A percentile compares a stretch with the other conserved stretches of the same genome.
Conservation (phyloP, 1,140 invertebrate genomes). For the Megalopta genalis region DNA sequence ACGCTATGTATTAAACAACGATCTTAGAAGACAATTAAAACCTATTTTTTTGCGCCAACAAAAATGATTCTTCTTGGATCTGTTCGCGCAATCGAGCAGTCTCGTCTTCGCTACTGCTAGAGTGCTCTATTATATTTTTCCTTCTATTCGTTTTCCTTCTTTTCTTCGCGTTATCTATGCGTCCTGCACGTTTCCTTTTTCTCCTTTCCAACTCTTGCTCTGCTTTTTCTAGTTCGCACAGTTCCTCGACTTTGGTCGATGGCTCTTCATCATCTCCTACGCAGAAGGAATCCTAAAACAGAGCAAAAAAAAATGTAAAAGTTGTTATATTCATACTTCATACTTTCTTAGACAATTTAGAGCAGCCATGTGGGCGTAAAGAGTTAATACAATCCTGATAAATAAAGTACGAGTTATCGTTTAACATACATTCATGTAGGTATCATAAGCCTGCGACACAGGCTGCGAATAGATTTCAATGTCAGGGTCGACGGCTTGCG, state of each 20-base stretch:
- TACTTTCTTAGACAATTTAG: no score
- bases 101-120: conserved; percentile 66
- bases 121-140: conserved; percentile 24
- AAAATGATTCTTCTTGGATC: conserved; percentile 49
- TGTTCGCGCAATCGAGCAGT: conserved; percentile 58
- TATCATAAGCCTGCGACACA: conserved; percentile 52
- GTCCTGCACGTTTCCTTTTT: conserved; percentile 41
- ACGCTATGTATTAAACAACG: background rate
- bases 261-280: conserved; percentile 41
- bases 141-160: conserved; percentile 25
- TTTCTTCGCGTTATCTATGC: background rate
- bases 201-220: conserved; percentile 42
- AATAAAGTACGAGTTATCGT: no score
- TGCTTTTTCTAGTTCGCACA: conserved; percentile 37
- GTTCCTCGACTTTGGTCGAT: background rate
- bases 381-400: no score
- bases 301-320: background rate
- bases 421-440: conserved; percentile 72
- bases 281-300: conserved; percentile 71
- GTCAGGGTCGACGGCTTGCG: conserved; percentile 35
- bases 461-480: conserved; percentile 71
- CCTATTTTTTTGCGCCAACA: background rate
- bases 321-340: no score
- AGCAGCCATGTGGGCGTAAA: no score
- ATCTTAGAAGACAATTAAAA: background rate